phyloP scores from a whole-genome alignment of 2,888 invertebrate genomes.

The Pardosa pseudoannulata region DNA sequence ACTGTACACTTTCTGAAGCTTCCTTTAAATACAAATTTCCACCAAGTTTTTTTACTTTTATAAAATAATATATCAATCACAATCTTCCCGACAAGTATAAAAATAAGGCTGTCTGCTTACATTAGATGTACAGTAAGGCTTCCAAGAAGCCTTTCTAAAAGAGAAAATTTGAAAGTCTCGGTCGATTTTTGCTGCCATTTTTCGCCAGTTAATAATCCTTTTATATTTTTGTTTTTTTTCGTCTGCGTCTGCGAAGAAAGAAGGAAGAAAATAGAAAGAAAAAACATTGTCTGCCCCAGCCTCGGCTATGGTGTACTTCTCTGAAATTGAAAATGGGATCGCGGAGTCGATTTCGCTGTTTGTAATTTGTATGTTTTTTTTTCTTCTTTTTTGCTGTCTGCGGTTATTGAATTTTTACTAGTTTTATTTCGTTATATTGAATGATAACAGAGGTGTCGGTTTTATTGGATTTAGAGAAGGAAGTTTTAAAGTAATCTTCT shows the following conservation, averaged over 20 bases:
- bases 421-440: too few relatives aligned
- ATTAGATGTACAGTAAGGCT: neutral
- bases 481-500: too few relatives aligned
- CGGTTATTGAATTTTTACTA: neutral
- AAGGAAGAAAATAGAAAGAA: neutral
- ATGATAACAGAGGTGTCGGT: too few relatives aligned
- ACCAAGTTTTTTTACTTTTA: neutral
- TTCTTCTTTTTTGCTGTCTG: neutral
- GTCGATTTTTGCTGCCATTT: slow-evolving; percentile 21
- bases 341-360: neutral
- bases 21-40: neutral
- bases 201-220: slow-evolving; percentile 4
- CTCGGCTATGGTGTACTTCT: neutral
- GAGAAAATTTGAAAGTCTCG: neutral
- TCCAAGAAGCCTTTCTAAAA: slow-evolving; percentile 5
- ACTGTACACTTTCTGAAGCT: too few relatives aligned
- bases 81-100: neutral
- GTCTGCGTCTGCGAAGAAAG: slow-evolving; percentile 20
- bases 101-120: neutral
- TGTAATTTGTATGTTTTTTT: neutral
- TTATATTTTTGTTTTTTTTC: slow-evolving; percentile 16
- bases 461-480: too few relatives aligned
- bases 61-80: slow-evolving; percentile 1
- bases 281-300: slow-evolving; percentile 4
- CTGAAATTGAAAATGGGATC: neutral